A percentile compares a stretch with the other conserved stretches of the same genome.
Conservation (phyloP, 2,888 invertebrate genomes). For the Drosophila meridiana region DNA sequence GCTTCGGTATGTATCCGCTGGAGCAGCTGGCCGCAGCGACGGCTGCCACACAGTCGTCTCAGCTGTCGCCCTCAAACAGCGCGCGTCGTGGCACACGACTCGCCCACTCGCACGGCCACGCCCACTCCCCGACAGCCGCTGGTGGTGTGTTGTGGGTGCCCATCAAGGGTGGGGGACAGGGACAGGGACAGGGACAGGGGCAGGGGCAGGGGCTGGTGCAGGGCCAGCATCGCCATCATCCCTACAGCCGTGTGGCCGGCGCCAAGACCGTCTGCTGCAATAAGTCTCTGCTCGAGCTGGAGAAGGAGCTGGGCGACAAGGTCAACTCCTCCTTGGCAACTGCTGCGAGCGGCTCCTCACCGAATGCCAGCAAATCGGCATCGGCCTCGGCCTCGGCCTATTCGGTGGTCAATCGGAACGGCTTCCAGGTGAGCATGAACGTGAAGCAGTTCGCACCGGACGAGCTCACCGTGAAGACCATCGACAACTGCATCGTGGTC, state of each 20-base stretch:
- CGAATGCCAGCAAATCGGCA: conserved; percentile 35
- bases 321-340: conserved; percentile 24
- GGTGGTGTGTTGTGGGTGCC: conserved; percentile 62
- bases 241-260: conserved; percentile 68
- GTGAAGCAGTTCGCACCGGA: conserved; percentile 92
- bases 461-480: conserved; percentile 91
- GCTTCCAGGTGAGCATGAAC: conserved; percentile 90
- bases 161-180: conserved; percentile 56
- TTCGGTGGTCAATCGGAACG: conserved; percentile 85
- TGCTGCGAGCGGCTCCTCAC: conserved; percentile 3
- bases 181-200: conserved; percentile 19
- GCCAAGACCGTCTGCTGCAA: conserved; percentile 75
- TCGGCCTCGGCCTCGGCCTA: conserved; percentile 60
- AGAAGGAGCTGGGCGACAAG: conserved; percentile 68
- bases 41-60: conserved; percentile 57
- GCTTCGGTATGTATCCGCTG: conserved; percentile 82
- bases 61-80: conserved; percentile 45
- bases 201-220: conserved; percentile 4
- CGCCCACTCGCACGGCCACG: conserved; percentile 42
- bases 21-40: conserved; percentile 67
- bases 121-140: conserved; percentile 40
- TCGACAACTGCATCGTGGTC: conserved; percentile 90
- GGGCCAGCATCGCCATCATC: conserved; percentile 68
- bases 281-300: conserved; percentile 67
- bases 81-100: conserved; percentile 45